These are phyloP conservation scores for Grus americana DNA, from an alignment of 2,113 vertebrate species.

Conservation along the genomic window DNA sequence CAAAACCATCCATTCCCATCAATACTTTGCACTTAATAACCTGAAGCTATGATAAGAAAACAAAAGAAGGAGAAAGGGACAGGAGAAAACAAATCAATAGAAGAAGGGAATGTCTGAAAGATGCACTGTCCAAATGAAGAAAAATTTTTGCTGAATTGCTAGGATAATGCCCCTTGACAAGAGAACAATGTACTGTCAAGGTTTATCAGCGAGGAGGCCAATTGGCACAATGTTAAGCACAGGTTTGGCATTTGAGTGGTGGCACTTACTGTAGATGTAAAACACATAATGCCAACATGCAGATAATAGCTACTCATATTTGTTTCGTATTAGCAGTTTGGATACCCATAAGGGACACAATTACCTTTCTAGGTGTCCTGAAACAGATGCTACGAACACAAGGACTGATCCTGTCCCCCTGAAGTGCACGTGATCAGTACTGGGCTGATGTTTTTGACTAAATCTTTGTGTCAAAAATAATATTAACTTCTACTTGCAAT, in stretches of 20 bases:
- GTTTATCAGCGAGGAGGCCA: conserved; percentile 71
- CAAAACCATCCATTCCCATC: conserved; percentile 91
- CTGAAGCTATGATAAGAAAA: conserved; percentile 99
- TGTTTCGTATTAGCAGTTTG: background rate
- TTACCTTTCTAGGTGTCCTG: background rate
- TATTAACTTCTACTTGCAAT: background rate
- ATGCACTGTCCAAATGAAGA: conserved; percentile 81
- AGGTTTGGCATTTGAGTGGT: conserved; percentile 62
- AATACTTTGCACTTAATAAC: conserved; percentile 99
- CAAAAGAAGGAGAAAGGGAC: conserved; percentile 89
- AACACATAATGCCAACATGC: conserved; percentile 11
- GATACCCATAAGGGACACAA: background rate
- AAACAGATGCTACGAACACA: background rate
- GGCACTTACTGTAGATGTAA: conserved; percentile 53
- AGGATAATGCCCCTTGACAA: conserved; percentile 81
- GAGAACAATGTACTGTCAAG: conserved; percentile 76
- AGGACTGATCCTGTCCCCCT: background rate
- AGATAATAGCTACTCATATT: conserved; percentile 2
- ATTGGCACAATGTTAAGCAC: conserved; percentile 65
- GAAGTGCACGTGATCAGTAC: accelerated
- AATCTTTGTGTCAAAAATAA: background rate
- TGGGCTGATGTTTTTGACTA: background rate
- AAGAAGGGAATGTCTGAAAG: conserved; percentile 82
- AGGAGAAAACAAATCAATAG: conserved; percentile 94
- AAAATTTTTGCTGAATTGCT: conserved; percentile 76